Evolutionary conservation across 2,113 vertebrate species (phyloP).

Genomic region (Nothocercus julius): DNA sequence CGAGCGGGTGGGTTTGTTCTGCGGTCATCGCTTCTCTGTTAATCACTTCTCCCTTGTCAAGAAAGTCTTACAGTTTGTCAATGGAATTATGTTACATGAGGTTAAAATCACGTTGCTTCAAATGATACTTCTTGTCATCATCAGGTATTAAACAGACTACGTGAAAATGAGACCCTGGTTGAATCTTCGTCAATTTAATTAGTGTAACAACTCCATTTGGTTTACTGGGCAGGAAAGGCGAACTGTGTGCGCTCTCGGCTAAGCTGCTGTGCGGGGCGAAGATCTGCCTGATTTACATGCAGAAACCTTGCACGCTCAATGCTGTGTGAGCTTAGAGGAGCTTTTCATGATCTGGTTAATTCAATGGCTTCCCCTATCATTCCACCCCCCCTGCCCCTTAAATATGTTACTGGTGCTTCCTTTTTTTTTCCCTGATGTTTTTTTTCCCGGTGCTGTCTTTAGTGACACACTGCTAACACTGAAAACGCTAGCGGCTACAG

Average conservation of each 20-base stretch:
- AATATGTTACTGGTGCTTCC: not conserved
- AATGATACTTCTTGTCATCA: constrained; percentile 44
- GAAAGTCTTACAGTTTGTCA: constrained; percentile 46
- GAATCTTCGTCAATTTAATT: constrained; percentile 51
- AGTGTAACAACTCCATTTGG: constrained; percentile 8
- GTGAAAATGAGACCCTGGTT: not conserved
- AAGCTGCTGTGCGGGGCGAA: not conserved
- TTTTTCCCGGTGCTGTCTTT: constrained; percentile 76
- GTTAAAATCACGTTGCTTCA: constrained; percentile 47
- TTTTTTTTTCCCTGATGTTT: not conserved
- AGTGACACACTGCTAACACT: constrained; percentile 83
- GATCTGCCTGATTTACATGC: not conserved
- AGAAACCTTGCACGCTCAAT: not conserved
- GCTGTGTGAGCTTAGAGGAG: not conserved
- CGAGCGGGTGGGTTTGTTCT: not conserved
- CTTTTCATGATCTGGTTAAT: constrained; percentile 38
- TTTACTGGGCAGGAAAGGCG: not conserved
- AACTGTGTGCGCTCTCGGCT: not conserved
- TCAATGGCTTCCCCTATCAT: constrained; percentile 27
- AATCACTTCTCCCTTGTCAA: constrained; percentile 24
- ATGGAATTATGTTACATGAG: constrained; percentile 41
- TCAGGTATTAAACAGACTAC: constrained; percentile 42
- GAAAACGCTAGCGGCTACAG: constrained; percentile 83
- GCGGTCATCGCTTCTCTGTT: not conserved
- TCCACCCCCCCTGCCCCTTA: too few species aligned